phyloP scores from a whole-genome alignment of 1,140 invertebrate genomes.

The Schlechtendalia chinensis region DNA sequence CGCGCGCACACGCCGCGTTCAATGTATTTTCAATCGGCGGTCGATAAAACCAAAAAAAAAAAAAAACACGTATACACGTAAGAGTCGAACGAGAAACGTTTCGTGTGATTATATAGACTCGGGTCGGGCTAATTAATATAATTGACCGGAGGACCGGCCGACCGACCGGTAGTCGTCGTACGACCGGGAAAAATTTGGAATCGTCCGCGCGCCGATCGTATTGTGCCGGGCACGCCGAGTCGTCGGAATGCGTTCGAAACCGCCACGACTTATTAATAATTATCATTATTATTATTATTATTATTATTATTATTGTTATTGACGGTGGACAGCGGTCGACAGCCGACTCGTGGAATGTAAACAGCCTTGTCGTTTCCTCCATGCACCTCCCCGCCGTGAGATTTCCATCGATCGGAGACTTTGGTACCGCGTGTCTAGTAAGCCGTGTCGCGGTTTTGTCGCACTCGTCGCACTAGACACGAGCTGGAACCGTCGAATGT shows the following conservation, averaged over 20 bases:
- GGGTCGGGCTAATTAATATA: conserved; percentile 13
- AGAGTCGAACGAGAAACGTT: background rate
- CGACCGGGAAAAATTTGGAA: conserved; percentile 1
- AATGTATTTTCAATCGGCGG: conserved; percentile 22
- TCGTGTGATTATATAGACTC: background rate
- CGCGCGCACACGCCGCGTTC: too few relatives aligned
- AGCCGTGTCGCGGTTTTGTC: too few relatives aligned
- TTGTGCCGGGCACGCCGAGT: too few relatives aligned
- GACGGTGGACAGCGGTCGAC: background rate
- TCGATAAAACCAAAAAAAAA: background rate
- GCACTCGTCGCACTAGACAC: too few relatives aligned
- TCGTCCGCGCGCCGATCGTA: too few relatives aligned
- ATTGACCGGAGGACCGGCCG: too few relatives aligned
- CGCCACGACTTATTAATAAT: conserved; percentile 15
- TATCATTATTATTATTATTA: background rate
- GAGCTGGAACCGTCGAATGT: too few relatives aligned
- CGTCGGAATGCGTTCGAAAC: background rate
- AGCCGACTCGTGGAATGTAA: conserved; percentile 3
- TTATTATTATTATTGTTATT: background rate
- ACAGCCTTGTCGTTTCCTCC: background rate
- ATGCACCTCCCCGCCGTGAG: too few relatives aligned
- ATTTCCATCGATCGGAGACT: background rate
- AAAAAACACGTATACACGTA: background rate
- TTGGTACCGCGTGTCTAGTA: too few relatives aligned
- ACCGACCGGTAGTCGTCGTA: conserved; percentile 6